Evolutionary conservation across 1,140 invertebrate genomes (phyloP), one percentile per base, ranked within the genome.

Genomic region (Scylla paramamosain): DNA sequence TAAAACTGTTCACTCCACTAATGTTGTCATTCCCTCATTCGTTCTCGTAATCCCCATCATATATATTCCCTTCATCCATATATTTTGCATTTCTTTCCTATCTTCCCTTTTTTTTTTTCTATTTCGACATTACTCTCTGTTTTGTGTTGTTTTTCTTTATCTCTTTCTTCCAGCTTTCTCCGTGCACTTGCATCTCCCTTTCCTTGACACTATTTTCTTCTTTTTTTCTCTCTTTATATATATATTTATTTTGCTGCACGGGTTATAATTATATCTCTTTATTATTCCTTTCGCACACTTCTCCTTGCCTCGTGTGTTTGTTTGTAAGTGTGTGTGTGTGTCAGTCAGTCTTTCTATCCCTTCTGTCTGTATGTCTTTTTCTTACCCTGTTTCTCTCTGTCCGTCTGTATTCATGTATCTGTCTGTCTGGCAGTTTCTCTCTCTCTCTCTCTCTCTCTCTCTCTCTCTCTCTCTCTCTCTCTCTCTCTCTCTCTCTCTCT

Each of bases 1-100:
- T 92, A 91, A 88, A 46, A 45, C 52, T 52, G 32, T 48, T 52
- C 89, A 48, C 89, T 91, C 52, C 89, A 91, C 52, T 91, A 91
- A 91, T 91, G 52, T 91, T 91, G 45, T 91, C 89, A 91, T 48
- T 91, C 89, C 32, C 89, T 91, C 89, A 91, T 91, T 91, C 45
- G 52, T 91, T 91, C 45, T 52, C 52, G 45, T 52, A 91, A 91
- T 91, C 89, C 89, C 28, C 46, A 39, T 52, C 52, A 91, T 52
- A 91, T 91, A 46, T 91, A 29, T 91, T 91, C 89, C 89, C 20
- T 91, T 91, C 89, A n/a, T 52, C 52, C 89, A 48, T 52, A 29
- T 48, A 91, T 48, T 45, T 91, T 88, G n/a, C 31, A 48, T 91
- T 52, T 91, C 52, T 91, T 91, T 46, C 86, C 86, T 32, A 20